These are phyloP conservation scores for Oligia strigilis DNA, from an alignment of 2,888 invertebrate species.

Conservation along the genomic window DNA sequence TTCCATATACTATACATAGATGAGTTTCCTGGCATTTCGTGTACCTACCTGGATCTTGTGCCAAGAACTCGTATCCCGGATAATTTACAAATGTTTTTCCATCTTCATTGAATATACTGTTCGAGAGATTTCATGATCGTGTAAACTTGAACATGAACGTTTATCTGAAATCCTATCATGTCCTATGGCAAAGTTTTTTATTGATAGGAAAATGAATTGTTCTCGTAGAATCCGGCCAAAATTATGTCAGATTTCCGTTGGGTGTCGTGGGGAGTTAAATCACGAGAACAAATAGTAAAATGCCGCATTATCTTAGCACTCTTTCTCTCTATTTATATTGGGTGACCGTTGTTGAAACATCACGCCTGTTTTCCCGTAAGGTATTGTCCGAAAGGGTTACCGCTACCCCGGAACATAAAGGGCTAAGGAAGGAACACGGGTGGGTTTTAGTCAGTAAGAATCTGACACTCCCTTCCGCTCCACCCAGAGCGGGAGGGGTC, in stretches of 20 bases:
- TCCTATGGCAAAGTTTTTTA: conserved; percentile 39
- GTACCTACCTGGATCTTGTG: conserved; percentile 58
- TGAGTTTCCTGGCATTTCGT: conserved; percentile 25
- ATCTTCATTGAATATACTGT: conserved; percentile 50
- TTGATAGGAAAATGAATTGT: conserved; percentile 42
- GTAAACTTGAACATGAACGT: conserved; percentile 49
- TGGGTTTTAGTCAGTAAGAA: no score
- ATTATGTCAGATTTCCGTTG: conserved; percentile 38
- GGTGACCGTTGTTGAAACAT: background rate
- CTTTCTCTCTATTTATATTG: background rate
- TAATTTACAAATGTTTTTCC: conserved; percentile 59
- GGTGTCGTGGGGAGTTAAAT: conserved; percentile 17
- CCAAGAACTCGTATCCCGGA: conserved; percentile 44
- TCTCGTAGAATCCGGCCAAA: conserved; percentile 25
- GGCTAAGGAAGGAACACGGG: no score
- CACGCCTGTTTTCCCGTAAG: no score
- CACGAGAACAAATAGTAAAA: conserved; percentile 23
- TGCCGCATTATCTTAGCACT: background rate
- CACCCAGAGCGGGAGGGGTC: no score
- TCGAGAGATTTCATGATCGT: conserved; percentile 55
- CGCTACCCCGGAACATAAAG: no score
- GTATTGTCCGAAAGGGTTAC: no score
- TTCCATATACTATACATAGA: conserved; percentile 10
- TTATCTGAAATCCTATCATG: conserved; percentile 50
- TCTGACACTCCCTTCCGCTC: no score